Percentiles rank a stretch among this genome's conserved stretches.
Evolutionary conservation across 2,797 vertebrate species (phyloP).

Genomic region (Eulemur coronatus): DNA sequence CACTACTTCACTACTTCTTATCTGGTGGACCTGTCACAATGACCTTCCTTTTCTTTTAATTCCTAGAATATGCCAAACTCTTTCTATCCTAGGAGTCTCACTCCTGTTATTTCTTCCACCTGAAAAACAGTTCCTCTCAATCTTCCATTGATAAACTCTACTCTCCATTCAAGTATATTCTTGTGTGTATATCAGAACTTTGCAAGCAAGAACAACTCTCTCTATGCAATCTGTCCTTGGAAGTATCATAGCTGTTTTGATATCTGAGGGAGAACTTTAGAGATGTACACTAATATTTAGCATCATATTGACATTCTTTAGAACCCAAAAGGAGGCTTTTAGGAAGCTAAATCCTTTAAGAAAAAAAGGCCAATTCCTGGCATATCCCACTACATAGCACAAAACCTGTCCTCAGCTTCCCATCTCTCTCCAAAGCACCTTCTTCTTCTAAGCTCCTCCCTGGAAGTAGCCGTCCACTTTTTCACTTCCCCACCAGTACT

Average conservation of each 20-base stretch:
- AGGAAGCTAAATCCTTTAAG: background rate
- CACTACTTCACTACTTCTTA: background rate
- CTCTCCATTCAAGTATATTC: background rate
- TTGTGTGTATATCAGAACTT: background rate
- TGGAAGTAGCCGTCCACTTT: background rate
- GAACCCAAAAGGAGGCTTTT: background rate
- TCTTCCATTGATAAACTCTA: background rate
- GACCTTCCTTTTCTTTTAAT: background rate
- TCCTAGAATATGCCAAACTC: background rate
- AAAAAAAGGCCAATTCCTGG: background rate
- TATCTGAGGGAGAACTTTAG: background rate
- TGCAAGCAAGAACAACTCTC: background rate
- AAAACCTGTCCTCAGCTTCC: background rate
- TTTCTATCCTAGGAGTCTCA: background rate
- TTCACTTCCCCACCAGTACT: background rate
- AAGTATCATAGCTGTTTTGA: background rate
- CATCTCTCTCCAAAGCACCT: background rate
- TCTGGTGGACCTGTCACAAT: background rate
- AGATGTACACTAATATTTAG: background rate
- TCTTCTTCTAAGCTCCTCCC: background rate
- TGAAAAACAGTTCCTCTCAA: background rate
- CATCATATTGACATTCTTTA: too few relatives aligned
- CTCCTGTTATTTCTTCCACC: background rate
- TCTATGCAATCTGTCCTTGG: background rate
- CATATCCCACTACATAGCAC: background rate